These are phyloP conservation scores for Neostethus bicornis DNA, from an alignment of 2,797 vertebrate genomes.

Conservation along the genomic window DNA sequence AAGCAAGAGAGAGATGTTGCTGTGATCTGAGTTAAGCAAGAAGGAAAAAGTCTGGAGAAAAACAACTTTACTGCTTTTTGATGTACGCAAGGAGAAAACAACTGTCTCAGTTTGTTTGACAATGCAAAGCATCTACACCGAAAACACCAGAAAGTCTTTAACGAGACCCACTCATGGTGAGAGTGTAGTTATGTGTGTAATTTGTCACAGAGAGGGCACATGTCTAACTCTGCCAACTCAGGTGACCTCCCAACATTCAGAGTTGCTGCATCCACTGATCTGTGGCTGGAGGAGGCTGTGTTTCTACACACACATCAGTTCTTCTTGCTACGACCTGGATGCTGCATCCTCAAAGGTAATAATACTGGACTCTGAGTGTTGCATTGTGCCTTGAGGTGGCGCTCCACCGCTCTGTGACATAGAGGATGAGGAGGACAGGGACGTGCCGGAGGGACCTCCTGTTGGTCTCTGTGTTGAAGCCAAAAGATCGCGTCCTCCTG, in stretches of 20 bases:
- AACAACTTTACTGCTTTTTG: constrained; percentile 35
- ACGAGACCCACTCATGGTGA: constrained; percentile 37
- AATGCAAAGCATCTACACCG: constrained; percentile 42
- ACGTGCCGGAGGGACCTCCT: constrained; percentile 49
- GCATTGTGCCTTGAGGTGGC: constrained; percentile 49
- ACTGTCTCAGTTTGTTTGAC: constrained; percentile 25
- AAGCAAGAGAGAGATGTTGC: constrained; percentile 55
- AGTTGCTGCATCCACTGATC: constrained; percentile 38
- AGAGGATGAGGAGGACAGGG: constrained; percentile 57
- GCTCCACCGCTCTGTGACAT: constrained; percentile 58
- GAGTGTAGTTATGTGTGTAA: constrained; percentile 29
- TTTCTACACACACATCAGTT: constrained; percentile 29
- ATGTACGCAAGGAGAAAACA: constrained; percentile 28
- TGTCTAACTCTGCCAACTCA: too few relatives aligned
- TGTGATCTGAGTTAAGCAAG: constrained; percentile 44
- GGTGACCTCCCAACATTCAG: too few relatives aligned
- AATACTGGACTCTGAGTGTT: constrained; percentile 88
- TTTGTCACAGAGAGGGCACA: constrained; percentile 34
- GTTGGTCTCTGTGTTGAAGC: constrained; percentile 38
- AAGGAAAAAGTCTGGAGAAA: constrained; percentile 27
- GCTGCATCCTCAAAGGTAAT: constrained; percentile 93
- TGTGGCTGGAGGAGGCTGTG: constrained; percentile 37
- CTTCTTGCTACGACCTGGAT: constrained; percentile 82
- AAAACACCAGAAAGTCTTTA: constrained; percentile 51
- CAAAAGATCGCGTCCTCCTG: constrained; percentile 59